phyloP scores from a whole-genome alignment of 2,888 invertebrate genomes.

The Congeria kusceri region DNA sequence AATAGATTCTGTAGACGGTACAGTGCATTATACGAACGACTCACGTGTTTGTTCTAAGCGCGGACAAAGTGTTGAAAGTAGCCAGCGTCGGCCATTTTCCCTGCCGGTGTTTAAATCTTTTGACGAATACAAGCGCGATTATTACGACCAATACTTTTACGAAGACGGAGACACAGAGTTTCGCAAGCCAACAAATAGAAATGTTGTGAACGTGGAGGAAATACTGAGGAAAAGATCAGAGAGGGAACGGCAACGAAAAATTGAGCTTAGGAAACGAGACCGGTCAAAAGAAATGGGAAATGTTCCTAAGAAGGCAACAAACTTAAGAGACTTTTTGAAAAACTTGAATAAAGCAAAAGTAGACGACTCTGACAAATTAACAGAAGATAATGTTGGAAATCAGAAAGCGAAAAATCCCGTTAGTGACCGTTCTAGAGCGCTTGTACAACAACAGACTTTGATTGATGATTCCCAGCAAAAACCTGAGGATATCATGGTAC shows the following conservation, averaged over 20 bases:
- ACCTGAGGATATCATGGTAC: neutral
- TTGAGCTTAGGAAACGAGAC: neutral
- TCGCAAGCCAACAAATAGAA: constrained; percentile 9
- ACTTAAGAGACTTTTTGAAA: neutral
- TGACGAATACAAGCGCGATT: constrained; percentile 33
- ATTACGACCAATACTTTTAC: constrained; percentile 54
- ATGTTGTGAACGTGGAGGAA: constrained; percentile 51
- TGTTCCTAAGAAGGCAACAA: neutral
- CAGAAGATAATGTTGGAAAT: neutral
- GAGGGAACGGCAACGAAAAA: neutral
- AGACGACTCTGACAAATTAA: neutral
- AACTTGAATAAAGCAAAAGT: neutral
- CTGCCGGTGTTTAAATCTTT: constrained; percentile 28
- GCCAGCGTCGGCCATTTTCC: constrained; percentile 18
- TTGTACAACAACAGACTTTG: no score
- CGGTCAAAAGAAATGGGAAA: neutral
- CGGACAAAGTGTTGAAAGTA: neutral
- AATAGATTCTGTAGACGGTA: neutral
- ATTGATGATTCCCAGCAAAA: neutral
- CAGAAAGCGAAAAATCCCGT: neutral
- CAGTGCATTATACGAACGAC: no score
- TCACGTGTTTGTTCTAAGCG: neutral
- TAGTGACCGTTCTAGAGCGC: no score
- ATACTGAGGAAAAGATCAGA: constrained; percentile 38
- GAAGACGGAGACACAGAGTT: constrained; percentile 37